Conservation (phyloP, 2,797 vertebrate genomes). For the Oreochromis grahami region DNA sequence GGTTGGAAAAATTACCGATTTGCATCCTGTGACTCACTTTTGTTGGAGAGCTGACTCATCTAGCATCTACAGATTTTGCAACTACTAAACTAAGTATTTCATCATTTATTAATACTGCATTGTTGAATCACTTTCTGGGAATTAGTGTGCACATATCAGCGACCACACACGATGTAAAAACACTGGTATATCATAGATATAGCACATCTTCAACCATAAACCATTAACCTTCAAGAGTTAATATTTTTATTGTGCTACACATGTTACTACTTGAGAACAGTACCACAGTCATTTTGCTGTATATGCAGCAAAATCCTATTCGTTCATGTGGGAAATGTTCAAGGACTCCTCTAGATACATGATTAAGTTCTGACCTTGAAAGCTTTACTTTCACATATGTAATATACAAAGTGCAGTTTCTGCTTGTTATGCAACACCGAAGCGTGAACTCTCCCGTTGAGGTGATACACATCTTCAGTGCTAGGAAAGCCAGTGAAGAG, state of each 20-base stretch:
- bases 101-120: constrained; percentile 5
- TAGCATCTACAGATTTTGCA: background rate
- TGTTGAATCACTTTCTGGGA: background rate
- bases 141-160: background rate
- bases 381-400: background rate
- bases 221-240: background rate
- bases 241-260: background rate
- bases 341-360: background rate
- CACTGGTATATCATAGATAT: background rate
- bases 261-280: background rate
- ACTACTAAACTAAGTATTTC: background rate
- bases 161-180: background rate
- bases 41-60: constrained; percentile 31
- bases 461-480: constrained; percentile 10
- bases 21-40: constrained; percentile 9
- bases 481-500: background rate
- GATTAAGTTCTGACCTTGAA: background rate
- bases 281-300: background rate
- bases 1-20: constrained; percentile 1
- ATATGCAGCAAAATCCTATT: background rate
- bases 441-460: constrained; percentile 13
- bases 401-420: background rate
- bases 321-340: background rate
- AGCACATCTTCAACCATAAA: background rate
- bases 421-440: constrained; percentile 2